These are phyloP conservation scores for Poeciliopsis turrubarensis DNA, from an alignment of 2,113 vertebrate genomes.

Conservation along the genomic window DNA sequence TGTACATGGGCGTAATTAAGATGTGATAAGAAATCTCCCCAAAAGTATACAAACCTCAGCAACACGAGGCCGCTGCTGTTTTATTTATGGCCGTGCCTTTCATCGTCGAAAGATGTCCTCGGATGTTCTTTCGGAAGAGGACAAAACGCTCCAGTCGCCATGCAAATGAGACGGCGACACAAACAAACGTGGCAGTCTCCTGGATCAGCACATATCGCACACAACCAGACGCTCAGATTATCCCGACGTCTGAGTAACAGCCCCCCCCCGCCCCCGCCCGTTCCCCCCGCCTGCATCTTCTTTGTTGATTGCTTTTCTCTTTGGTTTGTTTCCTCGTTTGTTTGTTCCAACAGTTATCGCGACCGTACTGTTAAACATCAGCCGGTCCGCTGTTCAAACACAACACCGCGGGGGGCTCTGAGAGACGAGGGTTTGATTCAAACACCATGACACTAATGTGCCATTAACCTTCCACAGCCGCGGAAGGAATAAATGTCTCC, in stretches of 20 bases:
- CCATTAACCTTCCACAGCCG: constrained; percentile 47
- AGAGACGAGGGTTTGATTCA: constrained; percentile 45
- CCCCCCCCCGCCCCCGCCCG: constrained; percentile 27
- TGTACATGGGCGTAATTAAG: constrained; percentile 47
- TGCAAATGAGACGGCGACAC: constrained; percentile 69
- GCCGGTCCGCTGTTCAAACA: constrained; percentile 10
- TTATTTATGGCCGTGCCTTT: constrained; percentile 61
- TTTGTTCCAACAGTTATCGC: constrained; percentile 36
- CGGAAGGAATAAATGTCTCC: constrained; percentile 45
- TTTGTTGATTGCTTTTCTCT: constrained; percentile 50
- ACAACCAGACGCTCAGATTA: constrained; percentile 55
- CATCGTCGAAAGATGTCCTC: constrained; percentile 66
- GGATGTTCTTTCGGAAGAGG: constrained; percentile 48
- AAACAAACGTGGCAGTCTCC: constrained; percentile 61
- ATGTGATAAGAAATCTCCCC: constrained; percentile 47
- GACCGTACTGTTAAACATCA: constrained; percentile 25
- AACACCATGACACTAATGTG: constrained; percentile 48
- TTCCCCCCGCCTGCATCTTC: neutral
- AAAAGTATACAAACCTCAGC: constrained; percentile 55
- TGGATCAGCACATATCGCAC: constrained; percentile 58
- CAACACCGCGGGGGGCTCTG: neutral
- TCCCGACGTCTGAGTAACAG: constrained; percentile 48
- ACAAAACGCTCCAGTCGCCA: constrained; percentile 57
- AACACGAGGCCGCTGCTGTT: constrained; percentile 47
- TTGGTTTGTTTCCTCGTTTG: constrained; percentile 61